A percentile compares a stretch with the other conserved stretches of the same genome.
Evolutionary conservation across 2,888 invertebrate species (phyloP).

Genomic region (Venustoraphidia nigricollis): DNA sequence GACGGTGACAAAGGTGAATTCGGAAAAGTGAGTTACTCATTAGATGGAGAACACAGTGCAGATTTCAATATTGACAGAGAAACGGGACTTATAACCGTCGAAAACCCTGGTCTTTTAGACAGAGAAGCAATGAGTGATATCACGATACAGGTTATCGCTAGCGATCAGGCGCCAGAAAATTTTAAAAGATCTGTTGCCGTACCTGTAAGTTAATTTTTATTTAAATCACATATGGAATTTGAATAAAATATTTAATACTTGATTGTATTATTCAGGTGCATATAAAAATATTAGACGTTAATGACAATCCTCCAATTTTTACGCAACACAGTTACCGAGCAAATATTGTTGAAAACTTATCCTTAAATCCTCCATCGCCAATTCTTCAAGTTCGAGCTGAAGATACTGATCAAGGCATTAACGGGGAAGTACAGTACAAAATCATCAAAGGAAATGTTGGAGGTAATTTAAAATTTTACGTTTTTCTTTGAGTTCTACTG

Average conservation of each 20-base stretch:
- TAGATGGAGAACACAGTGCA: slow-evolving; percentile 57
- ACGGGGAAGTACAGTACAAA: slow-evolving; percentile 59
- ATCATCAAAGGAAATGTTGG: slow-evolving; percentile 53
- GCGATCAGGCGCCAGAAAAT: slow-evolving; percentile 59
- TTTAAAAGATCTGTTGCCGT: slow-evolving; percentile 56
- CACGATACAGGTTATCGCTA: slow-evolving; percentile 62
- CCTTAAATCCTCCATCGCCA: slow-evolving; percentile 64
- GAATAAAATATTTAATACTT: slow-evolving; percentile 6
- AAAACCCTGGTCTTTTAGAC: slow-evolving; percentile 56
- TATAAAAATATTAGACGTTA: slow-evolving; percentile 67
- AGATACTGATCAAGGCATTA: slow-evolving; percentile 64
- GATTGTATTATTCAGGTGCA: slow-evolving; percentile 35
- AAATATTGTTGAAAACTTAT: slow-evolving; percentile 70
- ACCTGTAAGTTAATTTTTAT: slow-evolving; percentile 35
- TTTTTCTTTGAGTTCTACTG: not conserved
- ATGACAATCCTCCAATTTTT: slow-evolving; percentile 78
- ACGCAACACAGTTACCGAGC: slow-evolving; percentile 59
- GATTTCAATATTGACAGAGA: slow-evolving; percentile 57
- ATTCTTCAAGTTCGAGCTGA: slow-evolving; percentile 68
- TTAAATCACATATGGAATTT: not conserved
- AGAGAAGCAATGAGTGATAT: slow-evolving; percentile 57
- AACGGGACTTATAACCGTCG: slow-evolving; percentile 63
- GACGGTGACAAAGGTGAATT: slow-evolving; percentile 67
- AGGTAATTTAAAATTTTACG: slow-evolving; percentile 29
- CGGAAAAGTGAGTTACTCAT: slow-evolving; percentile 61